phyloP scores from a whole-genome alignment of 2,888 invertebrate genomes.

The Acholoe squamosa region DNA sequence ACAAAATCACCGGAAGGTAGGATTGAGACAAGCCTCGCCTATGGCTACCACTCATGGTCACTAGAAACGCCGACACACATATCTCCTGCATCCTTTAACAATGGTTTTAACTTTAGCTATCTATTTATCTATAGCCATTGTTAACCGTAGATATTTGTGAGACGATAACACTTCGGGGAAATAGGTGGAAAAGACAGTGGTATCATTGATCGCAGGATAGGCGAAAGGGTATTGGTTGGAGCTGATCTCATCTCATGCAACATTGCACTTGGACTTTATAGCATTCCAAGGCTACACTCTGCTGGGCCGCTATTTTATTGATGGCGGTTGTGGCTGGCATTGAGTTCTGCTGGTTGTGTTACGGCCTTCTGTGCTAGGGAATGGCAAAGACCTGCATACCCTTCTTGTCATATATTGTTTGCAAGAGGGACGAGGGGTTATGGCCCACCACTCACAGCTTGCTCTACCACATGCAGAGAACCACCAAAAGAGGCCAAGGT shows the following conservation, averaged over 20 bases:
- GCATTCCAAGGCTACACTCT: neutral
- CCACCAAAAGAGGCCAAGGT: neutral
- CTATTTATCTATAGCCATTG: no score
- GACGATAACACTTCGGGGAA: no score
- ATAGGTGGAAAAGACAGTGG: neutral
- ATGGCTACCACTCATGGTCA: neutral
- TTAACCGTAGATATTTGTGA: no score
- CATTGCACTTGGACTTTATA: neutral
- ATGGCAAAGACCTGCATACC: neutral
- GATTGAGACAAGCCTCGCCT: neutral
- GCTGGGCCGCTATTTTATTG: neutral
- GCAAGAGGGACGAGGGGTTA: neutral
- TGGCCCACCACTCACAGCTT: neutral
- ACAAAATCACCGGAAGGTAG: constrained; percentile 28
- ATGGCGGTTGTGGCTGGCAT: neutral
- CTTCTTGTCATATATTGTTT: neutral
- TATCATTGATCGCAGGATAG: neutral
- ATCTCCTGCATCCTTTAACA: neutral
- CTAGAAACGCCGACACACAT: neutral
- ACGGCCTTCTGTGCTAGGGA: neutral
- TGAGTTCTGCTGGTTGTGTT: neutral
- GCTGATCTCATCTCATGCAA: constrained; percentile 21
- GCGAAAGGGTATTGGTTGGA: neutral
- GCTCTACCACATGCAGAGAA: neutral
- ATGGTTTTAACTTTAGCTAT: no score